phyloP scores from a whole-genome alignment of 2,797 vertebrate species.

The Psittacula echo region DNA sequence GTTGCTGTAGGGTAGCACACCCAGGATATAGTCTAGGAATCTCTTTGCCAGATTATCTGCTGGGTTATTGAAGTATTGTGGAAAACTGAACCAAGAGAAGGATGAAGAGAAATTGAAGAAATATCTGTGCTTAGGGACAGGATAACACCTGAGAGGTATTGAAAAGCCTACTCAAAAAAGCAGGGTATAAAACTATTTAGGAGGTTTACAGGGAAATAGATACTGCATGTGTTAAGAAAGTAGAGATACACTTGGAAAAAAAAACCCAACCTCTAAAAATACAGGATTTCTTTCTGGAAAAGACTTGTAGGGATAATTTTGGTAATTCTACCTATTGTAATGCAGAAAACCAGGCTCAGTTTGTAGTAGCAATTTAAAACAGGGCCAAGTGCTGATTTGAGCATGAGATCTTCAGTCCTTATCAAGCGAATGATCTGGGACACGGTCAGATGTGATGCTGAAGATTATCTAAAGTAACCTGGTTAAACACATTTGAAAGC shows the following conservation, averaged over 20 bases:
- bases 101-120: background rate
- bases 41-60: background rate
- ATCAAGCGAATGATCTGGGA: fast-evolving
- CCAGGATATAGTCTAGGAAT: background rate
- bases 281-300: background rate
- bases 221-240: background rate
- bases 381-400: background rate
- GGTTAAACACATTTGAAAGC: background rate
- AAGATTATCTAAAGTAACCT: background rate
- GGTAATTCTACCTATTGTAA: background rate
- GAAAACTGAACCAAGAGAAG: background rate
- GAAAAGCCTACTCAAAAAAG: background rate
- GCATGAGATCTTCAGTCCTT: background rate
- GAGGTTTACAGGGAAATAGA: background rate
- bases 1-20: background rate
- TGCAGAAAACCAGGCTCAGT: background rate
- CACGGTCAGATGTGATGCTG: background rate
- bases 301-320: background rate
- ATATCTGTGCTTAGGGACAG: background rate
- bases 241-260: background rate
- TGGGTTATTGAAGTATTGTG: background rate
- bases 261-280: background rate
- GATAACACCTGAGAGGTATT: background rate
- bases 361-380: background rate
- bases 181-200: background rate